Evolutionary conservation across 2,888 invertebrate species (phyloP).

Genomic region (Leuctra nigra): DNA sequence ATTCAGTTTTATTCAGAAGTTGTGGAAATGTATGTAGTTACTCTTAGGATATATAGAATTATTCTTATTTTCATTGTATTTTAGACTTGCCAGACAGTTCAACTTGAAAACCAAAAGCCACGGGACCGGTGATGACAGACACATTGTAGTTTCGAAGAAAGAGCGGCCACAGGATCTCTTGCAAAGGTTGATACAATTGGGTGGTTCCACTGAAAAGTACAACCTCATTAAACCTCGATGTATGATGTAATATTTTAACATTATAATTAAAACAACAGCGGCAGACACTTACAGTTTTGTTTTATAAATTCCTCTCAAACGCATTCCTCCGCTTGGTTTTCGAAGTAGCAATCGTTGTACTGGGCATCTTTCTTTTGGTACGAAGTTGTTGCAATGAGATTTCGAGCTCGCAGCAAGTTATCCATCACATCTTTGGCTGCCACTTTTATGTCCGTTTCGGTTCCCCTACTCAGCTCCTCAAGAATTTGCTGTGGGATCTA

Average conservation of each 20-base stretch:
- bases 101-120: conserved; percentile 47
- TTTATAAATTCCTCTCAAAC: too few species aligned
- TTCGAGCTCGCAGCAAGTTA: conserved; percentile 23
- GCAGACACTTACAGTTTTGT: too few species aligned
- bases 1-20: not conserved
- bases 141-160: conserved; percentile 46
- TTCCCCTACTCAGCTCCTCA: conserved; percentile 16
- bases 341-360: too few species aligned
- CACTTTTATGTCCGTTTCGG: conserved; percentile 20
- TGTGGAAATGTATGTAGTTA: not conserved
- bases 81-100: conserved; percentile 33
- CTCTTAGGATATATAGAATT: not conserved
- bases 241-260: too few species aligned
- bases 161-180: conserved; percentile 42
- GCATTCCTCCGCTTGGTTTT: too few species aligned
- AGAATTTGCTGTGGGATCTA: conserved; percentile 23
- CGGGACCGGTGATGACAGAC: conserved; percentile 43
- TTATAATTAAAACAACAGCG: too few species aligned
- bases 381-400: too few species aligned
- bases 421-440: conserved; percentile 22
- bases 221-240: conserved; percentile 39
- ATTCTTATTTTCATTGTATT: not conserved
- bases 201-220: conserved; percentile 47
- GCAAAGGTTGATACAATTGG: conserved; percentile 40
- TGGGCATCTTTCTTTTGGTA: too few species aligned